phyloP scores from a whole-genome alignment of 2,888 invertebrate species.

The Serrognathus titanus region DNA sequence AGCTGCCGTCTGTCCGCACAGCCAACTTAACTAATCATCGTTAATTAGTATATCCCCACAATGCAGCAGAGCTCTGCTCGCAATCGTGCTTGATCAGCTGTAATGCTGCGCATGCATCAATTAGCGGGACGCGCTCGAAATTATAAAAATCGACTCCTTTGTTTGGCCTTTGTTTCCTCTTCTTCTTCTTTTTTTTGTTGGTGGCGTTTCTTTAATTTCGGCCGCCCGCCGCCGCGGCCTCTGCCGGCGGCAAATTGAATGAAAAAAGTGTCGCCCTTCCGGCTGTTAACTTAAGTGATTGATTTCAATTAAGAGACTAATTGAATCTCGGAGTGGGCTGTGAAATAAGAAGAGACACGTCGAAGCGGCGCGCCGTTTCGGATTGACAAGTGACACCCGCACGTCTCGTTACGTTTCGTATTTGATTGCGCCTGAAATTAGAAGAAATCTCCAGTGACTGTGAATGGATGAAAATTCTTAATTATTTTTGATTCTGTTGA shows the following conservation, averaged over 20 bases:
- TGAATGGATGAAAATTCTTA: no score
- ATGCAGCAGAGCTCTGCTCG: neutral
- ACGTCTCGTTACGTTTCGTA: neutral
- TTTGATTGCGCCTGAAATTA: no score
- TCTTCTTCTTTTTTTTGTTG: no score
- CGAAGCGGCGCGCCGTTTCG: neutral
- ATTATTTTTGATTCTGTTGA: no score
- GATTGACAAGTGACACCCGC: neutral
- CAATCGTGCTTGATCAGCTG: conserved; percentile 1
- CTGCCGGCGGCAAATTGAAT: neutral
- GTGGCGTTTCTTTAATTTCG: no score
- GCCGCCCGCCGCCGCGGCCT: no score
- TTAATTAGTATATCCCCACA: conserved; percentile 14
- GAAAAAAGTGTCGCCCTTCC: conserved; percentile 9
- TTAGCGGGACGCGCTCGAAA: neutral
- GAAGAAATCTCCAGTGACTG: no score
- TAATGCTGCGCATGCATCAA: conserved; percentile 1
- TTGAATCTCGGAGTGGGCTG: conserved; percentile 4
- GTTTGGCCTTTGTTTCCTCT: no score
- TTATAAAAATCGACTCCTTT: neutral
- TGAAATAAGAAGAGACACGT: conserved; percentile 1
- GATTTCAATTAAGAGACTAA: conserved; percentile 10
- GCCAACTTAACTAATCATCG: conserved; percentile 14
- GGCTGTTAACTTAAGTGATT: conserved; percentile 9
- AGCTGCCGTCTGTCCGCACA: conserved; percentile 35